phyloP scores from a whole-genome alignment of 2,113 vertebrate genomes.

The Peucedramus taeniatus region DNA sequence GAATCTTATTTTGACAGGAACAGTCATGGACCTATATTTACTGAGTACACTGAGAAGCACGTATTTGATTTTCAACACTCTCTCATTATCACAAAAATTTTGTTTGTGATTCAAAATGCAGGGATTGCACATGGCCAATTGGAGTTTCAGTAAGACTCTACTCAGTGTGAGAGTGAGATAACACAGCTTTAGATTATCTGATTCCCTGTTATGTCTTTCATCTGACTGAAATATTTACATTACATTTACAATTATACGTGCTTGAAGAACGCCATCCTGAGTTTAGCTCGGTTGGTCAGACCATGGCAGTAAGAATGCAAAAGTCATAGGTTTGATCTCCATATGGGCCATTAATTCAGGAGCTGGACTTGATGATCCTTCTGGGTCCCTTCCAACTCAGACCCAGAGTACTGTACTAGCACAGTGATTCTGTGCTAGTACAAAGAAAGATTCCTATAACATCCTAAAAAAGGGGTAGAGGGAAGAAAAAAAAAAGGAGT shows the following conservation, averaged over 20 bases:
- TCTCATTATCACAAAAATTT: neutral
- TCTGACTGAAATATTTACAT: neutral
- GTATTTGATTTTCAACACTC: neutral
- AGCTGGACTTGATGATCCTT: neutral
- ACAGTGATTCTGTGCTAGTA: neutral
- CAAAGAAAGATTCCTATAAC: neutral
- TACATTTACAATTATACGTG: neutral
- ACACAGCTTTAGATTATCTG: neutral
- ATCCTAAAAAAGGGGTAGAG: neutral
- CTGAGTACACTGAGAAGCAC: neutral
- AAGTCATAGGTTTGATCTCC: neutral
- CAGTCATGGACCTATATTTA: neutral
- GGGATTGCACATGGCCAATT: neutral
- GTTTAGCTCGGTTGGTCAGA: neutral
- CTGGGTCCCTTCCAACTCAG: neutral
- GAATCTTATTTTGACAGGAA: neutral
- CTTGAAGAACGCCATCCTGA: neutral
- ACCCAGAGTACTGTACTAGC: no score
- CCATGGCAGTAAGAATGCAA: no score
- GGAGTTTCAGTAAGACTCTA: neutral
- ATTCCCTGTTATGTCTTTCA: neutral
- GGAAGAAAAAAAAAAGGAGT: neutral
- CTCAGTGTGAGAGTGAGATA: neutral
- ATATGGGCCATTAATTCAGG: neutral
- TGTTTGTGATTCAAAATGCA: neutral